Base-by-base conservation (phyloP, 2,113 vertebrate genomes). In the Hylia prasina region DNA sequence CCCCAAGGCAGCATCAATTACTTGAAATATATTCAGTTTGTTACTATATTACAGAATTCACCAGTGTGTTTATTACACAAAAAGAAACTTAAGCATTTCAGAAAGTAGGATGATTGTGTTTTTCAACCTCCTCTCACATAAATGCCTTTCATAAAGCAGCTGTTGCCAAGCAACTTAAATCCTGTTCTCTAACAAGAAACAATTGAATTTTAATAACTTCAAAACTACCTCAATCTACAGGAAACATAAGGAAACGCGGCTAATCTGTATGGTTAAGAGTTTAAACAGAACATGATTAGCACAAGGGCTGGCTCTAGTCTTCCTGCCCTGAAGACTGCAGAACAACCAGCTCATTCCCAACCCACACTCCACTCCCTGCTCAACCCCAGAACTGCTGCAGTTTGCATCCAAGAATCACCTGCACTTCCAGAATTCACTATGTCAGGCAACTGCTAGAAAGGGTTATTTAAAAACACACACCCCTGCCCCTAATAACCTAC, bases 201-300 rank as follows among this genome's bases (percentile, higher is more conserved):
- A 95, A 91, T 11, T 80, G 66, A 76, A 82, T 94, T 88, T 94
- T 87, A 82, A 3, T 92, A 93, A 93, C 71, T 77, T 89, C 64
- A 94, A 44, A 71, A 76, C 56, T 48, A 82, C 37, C 37, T 93
- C 91, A 76, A 89, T 89, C 82, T 92, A 89, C 82, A 98, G 96
- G 90, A 97, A 96, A 89, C 96, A 94, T 45, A 87, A 89, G 90
- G 86, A 75, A 96, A 94, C 47, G 4, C 20, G 71, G 80, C 50
- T 96, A 94, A 91, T 66, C 72, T 4, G 12, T 58, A 39, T 1
- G 80, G 47, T 44, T 70, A 27, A 60, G 63, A 81, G 53, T 63
- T 72, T 53, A 70, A 73, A 71, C 47, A 58, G 22, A 94, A 80
- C 39, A 15, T 3, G 69, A 90, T 47, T 72, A 94, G 65, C 63